Base-by-base conservation (phyloP, 2,113 vertebrate species). In the Toxotes jaculatrix region DNA sequence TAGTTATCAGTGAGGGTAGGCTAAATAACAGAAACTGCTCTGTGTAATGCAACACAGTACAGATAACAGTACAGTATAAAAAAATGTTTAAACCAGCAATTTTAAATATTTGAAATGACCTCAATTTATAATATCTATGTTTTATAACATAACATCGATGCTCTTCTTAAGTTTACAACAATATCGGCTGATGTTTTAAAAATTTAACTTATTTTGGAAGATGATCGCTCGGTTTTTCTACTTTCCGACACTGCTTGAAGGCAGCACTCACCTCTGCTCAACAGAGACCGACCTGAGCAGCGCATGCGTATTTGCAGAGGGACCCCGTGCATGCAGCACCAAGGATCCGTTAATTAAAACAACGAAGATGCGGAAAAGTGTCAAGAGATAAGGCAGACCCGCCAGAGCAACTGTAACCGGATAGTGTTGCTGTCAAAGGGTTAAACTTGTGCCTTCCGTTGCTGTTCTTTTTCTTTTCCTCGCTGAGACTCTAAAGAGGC, bases 261-360 rank as follows among this genome's bases (percentile, higher is more conserved):
- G 82, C 65, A 82, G 3, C 82, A 65, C 64, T 23, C 60, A 38
- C 56, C 19, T 76, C 59, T 64, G 23, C 47, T 40, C 64, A 27
- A 32, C 13, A 34, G 45, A 60, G 27, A 16, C 38, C 13, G 70
- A 72, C 23, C 67, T 32, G 67, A 74, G 2, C 23, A 1, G 84
- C 91, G 89, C 92, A 84, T 91, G 93, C 90, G 88, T 38, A 2
- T 0, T 36, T 27, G 7, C 45, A 40, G 13, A n/a, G 43, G 40
- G 45, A 14, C 23, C 69, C 49, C 19, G 32, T 59, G 49, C 38
- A 32, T 40, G 62, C 77, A 60, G 32, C 69, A 40, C 9, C 1
- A 9, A 27, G 36, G 61, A 38, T 59, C 73, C 57, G 14, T 38
- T 60, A 17, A 69, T 84, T 75, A 79, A 32, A 74, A 84, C 38